Base-by-base conservation (phyloP, 2,888 invertebrate genomes). In the Dynastes hyllus region DNA sequence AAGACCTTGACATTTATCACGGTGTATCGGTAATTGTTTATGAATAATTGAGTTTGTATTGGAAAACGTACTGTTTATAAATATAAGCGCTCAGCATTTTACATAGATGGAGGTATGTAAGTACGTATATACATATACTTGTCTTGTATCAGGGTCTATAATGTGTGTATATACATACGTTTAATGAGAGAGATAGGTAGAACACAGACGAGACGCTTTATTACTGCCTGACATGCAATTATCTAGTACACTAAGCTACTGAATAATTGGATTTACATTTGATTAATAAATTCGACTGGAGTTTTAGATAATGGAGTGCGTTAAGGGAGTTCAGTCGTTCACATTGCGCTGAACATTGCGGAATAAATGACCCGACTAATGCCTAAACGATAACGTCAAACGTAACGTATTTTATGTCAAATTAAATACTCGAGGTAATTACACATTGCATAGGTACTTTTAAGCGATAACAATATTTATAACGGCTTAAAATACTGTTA, bases 1-100 rank as follows among this genome's bases (percentile, higher is more conserved):
- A 83, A 83, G 83, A 73, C 85, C 84, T 84, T 84, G 85, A 84
- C 86, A 85, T 85, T 85, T 86, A 86, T 85, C 85, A 85, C 83
- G 80, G 83, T 77, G 79, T 82, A 84, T 85, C 84, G 81, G 82
- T 84, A 83, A 85, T 85, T 84, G 84, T 83, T 85, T 85, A 83
- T 85, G 83, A 84, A 86, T 85, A 85, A 85, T 84, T 84, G 85
- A 85, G 84, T 84, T 85, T 82, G 82, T 83, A 83, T 79, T 80
- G 84, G 83, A 77, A 83, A 82, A 80, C 50, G 78, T 45, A 75
- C 70, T 78, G 78, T 69, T 81, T 79, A 79, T 78, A 78, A 79
- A 81, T 76, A 27, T 55, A 81, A 61, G 70, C 71, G 65, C 50
- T 53, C 73, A 40, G 32, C 65, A 78, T 78, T 73, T 78, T 73